phyloP scores from a whole-genome alignment of 1,140 invertebrate genomes.

The Vanessa tameamea region DNA sequence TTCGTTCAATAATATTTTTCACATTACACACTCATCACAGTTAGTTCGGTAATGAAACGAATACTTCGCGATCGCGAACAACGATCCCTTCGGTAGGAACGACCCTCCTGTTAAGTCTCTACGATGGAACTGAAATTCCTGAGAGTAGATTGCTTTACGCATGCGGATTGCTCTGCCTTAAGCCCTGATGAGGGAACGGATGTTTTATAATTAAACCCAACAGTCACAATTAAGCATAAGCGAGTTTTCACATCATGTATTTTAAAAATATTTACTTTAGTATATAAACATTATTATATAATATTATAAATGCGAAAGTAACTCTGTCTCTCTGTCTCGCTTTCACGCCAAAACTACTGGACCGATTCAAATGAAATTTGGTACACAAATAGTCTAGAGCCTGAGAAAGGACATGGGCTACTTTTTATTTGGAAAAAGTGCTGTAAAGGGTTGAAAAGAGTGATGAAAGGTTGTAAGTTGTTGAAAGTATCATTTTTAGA shows the following conservation, averaged over 20 bases:
- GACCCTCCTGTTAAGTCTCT: constrained; percentile 48
- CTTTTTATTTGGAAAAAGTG: no score
- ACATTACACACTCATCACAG: constrained; percentile 23
- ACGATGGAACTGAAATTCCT: constrained; percentile 60
- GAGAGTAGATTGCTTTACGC: constrained; percentile 59
- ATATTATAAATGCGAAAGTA: no score
- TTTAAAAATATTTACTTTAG: constrained; percentile 11
- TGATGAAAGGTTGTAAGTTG: no score
- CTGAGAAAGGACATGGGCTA: no score
- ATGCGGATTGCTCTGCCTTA: constrained; percentile 61
- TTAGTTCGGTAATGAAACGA: constrained; percentile 11
- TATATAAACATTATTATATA: not conserved
- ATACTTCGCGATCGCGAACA: constrained; percentile 23
- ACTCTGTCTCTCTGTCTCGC: no score
- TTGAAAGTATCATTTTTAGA: no score
- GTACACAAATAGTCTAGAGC: no score
- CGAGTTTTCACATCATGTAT: constrained; percentile 42
- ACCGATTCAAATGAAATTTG: no score
- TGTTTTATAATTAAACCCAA: constrained; percentile 69
- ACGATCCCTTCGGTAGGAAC: constrained; percentile 34
- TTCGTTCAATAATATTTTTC: not conserved
- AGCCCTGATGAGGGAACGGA: constrained; percentile 61
- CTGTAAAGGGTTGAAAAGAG: no score
- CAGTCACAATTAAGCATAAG: constrained; percentile 56
- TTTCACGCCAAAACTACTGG: no score